Conservation (phyloP, 2,888 invertebrate species). For the Drosophila merina region DNA sequence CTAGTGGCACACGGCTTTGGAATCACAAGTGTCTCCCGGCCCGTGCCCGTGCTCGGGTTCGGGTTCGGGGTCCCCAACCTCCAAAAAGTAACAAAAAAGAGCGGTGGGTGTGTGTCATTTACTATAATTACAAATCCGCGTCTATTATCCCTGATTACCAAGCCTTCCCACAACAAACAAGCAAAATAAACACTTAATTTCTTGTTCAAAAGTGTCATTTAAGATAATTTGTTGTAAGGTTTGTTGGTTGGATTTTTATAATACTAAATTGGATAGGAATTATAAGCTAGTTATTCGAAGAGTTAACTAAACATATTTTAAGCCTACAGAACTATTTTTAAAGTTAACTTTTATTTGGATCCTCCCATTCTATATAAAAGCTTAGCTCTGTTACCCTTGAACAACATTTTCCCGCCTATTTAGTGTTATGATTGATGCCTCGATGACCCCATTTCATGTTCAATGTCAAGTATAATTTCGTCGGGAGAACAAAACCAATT, state of each 20-base stretch:
- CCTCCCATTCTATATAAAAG: not conserved
- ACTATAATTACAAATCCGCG: constrained; percentile 27
- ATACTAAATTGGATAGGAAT: not conserved
- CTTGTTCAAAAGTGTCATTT: constrained; percentile 16
- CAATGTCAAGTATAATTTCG: constrained; percentile 74
- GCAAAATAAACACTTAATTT: constrained; percentile 2
- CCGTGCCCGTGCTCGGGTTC: too few species aligned
- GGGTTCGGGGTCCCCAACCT: not conserved
- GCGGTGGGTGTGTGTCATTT: constrained; percentile 13
- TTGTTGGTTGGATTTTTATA: constrained; percentile 1
- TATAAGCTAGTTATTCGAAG: not conserved
- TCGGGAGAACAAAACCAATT: constrained; percentile 65
- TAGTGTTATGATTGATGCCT: constrained; percentile 17
- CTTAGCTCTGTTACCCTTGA: too few species aligned
- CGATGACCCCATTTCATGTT: constrained; percentile 42
- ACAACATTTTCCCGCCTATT: not conserved
- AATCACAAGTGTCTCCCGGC: constrained; percentile 14
- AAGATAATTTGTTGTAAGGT: constrained; percentile 25
- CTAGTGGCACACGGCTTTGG: constrained; percentile 53
- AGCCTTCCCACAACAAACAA: constrained; percentile 12
- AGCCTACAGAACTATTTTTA: too few species aligned
- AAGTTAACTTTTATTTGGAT: not conserved
- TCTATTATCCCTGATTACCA: constrained; percentile 38
- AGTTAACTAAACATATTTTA: not conserved
- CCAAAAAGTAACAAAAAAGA: not conserved